Evolutionary conservation across 2,113 vertebrate genomes (phyloP), one percentile per base, ranked within the genome.

Genomic region (human): DNA sequence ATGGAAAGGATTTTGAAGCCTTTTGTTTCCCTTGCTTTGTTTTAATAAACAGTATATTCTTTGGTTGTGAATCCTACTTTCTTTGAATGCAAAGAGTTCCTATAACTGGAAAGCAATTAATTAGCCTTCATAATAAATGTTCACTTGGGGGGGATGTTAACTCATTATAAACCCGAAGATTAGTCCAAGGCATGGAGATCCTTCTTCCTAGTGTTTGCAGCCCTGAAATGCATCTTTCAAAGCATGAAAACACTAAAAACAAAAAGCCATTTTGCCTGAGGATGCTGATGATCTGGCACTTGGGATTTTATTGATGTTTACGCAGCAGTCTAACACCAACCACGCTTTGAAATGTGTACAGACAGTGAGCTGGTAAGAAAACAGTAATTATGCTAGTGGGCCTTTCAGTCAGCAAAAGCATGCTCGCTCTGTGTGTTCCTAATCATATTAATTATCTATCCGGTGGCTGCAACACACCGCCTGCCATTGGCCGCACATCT

Each of bases 221-320:
- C 78, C 87, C 97, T 90, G 98, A 98, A 97, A 98, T 93, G 82
- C 94, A 97, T 97, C 97, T 96, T 97, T 93, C 70, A 96, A 91
- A 83, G 95, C 97, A 93, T 11, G 30, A 95, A 97, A 97, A 96
- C 66, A 76, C 80, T 89, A 32, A 78, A 94, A 97, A 98, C 96
- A 96, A 98, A 97, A 98, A 96, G 94, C 98, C 98, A 96, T 95
- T 98, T 97, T 98, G 97, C 98, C 97, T 96, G 92, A 76, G 97
- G 98, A 98, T 98, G 98, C 98, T 98, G 98, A 98, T 97, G 98
- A 98, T 98, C 97, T 83, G 97, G 98, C 98, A 98, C 98, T 98
- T 96, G 98, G 98, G 98, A 98, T 98, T 99, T 98, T 99, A 98
- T 98, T 99, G 98, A 98, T 98, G 98, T 98, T 98, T 99, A 98